Evolutionary conservation across 2,888 invertebrate species (phyloP).

Genomic region (Corythucha ciliata): DNA sequence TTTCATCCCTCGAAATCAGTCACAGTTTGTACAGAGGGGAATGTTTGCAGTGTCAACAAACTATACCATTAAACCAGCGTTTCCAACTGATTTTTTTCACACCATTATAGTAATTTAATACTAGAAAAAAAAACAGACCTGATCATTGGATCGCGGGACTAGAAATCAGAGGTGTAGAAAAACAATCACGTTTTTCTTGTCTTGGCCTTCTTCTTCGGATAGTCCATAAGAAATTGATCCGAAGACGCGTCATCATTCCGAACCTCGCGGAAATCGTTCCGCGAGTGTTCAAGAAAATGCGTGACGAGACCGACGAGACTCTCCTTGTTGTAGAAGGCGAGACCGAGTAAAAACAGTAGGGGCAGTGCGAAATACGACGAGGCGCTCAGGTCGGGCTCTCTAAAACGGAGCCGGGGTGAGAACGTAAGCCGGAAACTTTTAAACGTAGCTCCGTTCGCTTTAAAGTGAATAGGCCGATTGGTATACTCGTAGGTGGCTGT

Average conservation of each 20-base stretch:
- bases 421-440: conserved; percentile 60
- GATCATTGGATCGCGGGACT: too few species aligned
- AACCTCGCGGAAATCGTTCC: background rate
- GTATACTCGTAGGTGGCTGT: conserved; percentile 57
- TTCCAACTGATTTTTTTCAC: too few species aligned
- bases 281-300: conserved; percentile 18
- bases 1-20: too few species aligned
- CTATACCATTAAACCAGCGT: too few species aligned
- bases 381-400: conserved; percentile 34
- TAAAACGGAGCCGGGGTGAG: conserved; percentile 41
- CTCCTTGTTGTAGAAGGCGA: conserved; percentile 27
- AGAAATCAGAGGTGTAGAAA: too few species aligned
- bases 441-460: conserved; percentile 67
- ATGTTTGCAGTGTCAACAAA: too few species aligned
- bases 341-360: conserved; percentile 25
- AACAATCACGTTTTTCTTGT: conserved; percentile 23
- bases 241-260: conserved; percentile 20
- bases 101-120: too few species aligned
- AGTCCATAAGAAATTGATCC: conserved; percentile 18
- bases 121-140: too few species aligned
- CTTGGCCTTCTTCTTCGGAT: conserved; percentile 28
- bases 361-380: conserved; percentile 32
- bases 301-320: conserved; percentile 12
- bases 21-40: too few species aligned
- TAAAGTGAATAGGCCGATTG: conserved; percentile 58